Conservation (phyloP, 2,113 vertebrate species). For the Anser cygnoides region DNA sequence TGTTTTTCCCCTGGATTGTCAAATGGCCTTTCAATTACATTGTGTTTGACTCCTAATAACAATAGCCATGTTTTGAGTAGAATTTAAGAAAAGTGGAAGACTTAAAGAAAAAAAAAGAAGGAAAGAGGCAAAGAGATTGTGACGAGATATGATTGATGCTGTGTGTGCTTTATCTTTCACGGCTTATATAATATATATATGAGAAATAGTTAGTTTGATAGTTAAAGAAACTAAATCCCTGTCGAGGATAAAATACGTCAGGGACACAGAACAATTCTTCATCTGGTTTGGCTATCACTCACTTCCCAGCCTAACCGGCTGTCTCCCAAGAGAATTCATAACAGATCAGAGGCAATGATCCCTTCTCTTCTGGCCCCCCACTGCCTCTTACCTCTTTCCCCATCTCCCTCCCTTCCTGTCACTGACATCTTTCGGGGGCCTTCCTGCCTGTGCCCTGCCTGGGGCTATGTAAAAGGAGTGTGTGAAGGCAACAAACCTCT, state of each 20-base stretch:
- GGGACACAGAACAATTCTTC: constrained; percentile 51
- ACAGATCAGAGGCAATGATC: constrained; percentile 38
- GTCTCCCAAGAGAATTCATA: constrained; percentile 39
- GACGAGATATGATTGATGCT: constrained; percentile 50
- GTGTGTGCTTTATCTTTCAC: constrained; percentile 58
- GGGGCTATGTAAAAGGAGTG: not conserved
- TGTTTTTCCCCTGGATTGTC: not conserved
- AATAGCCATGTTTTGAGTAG: not conserved
- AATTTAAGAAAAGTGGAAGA: not conserved
- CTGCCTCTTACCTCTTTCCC: not conserved
- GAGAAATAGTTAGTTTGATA: constrained; percentile 63
- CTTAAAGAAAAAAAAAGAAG: not conserved
- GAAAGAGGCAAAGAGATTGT: constrained; percentile 30
- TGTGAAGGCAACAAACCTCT: not conserved
- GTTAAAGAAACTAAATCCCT: constrained; percentile 63
- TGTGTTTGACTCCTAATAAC: not conserved
- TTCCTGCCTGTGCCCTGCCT: not conserved
- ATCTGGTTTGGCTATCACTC: constrained; percentile 57
- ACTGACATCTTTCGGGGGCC: not conserved
- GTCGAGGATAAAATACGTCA: constrained; percentile 60
- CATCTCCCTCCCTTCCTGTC: not conserved
- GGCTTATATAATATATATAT: constrained; percentile 58
- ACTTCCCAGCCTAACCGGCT: constrained; percentile 45
- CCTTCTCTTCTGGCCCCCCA: not conserved
- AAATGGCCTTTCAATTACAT: not conserved